Conservation (phyloP, 2,113 vertebrate genomes). For the Gopherus evgoodei region DNA sequence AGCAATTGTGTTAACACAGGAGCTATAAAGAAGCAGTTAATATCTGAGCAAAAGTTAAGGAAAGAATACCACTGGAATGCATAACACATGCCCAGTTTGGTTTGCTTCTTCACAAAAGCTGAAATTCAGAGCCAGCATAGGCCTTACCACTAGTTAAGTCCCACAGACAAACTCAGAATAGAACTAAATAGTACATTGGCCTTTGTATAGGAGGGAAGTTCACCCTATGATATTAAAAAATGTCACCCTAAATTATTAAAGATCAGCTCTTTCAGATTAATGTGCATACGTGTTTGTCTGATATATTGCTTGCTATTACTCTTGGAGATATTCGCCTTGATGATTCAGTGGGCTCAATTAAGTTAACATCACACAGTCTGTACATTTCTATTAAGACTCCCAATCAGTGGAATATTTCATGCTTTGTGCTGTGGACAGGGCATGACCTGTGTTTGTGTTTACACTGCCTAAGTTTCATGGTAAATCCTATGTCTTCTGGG, state of each 20-base stretch:
- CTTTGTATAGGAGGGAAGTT: not conserved
- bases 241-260: not conserved
- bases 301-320: not conserved
- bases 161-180: not conserved
- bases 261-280: not conserved
- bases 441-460: not conserved
- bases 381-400: not conserved
- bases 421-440: not conserved
- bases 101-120: not conserved
- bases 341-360: not conserved
- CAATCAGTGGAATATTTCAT: not conserved
- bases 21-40: slow-evolving; percentile 22
- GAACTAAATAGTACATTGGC: not conserved
- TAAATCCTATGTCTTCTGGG: not conserved
- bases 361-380: not conserved
- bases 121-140: not conserved
- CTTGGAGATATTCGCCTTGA: not conserved
- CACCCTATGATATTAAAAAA: not conserved
- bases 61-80: not conserved
- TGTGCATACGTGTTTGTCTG: not conserved
- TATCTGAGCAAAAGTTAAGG: slow-evolving; percentile 48
- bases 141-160: not conserved
- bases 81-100: not conserved
- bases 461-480: not conserved
- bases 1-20: slow-evolving; percentile 25